Evolutionary conservation across 1,140 invertebrate genomes (phyloP), one percentile per base, ranked within the genome.

Genomic region (Drosophila tsacasi): DNA sequence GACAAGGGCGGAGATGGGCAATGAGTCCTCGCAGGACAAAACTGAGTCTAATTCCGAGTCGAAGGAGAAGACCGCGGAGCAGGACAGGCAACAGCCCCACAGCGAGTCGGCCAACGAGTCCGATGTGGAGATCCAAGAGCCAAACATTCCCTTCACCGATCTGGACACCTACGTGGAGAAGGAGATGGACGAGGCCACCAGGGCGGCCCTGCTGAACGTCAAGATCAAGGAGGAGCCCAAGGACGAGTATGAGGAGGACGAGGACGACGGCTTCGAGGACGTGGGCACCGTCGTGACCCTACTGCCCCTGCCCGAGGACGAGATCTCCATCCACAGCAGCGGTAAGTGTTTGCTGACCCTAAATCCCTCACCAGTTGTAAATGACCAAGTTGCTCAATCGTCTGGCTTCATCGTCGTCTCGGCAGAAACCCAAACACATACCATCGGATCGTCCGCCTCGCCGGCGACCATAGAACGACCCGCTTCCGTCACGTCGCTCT

Each of bases 231-330:
- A 92, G 46, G 61, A 83, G 59, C 79, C 79, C 5, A 90, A 93
- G 54, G 81, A 90, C 32, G 92, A 93, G 21, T 91, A 93, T 25
- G 93, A 93, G 37, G 92, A 91, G 10, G 85, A 93, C n/a, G 94
- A 94, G n/a, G 94, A 95, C 76, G 93, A 93, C 82, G 93, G 94
- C 63, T 94, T 94, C 13, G 94, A 94, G 5, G 94, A 95, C 76
- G 94, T 94, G 32, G 92, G 92, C 47, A 93, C 92, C 2, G 90
- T 89, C 27, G 82, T 93, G 8, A 62, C 81, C 8, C 58, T 85
- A 19, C 57, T 81, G n/a, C 85, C 84, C 2, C 44, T 81, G 17
- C 82, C 89, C 23, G 83, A 89, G 54, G 90, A 93, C 59, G 86
- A 92, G 63, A 92, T 93, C 61, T 93, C 86, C 13, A 92, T 92